Evolutionary conservation across 2,888 invertebrate genomes (phyloP), one percentile per base, ranked within the genome.

Genomic region (Mayetiola destructor): DNA sequence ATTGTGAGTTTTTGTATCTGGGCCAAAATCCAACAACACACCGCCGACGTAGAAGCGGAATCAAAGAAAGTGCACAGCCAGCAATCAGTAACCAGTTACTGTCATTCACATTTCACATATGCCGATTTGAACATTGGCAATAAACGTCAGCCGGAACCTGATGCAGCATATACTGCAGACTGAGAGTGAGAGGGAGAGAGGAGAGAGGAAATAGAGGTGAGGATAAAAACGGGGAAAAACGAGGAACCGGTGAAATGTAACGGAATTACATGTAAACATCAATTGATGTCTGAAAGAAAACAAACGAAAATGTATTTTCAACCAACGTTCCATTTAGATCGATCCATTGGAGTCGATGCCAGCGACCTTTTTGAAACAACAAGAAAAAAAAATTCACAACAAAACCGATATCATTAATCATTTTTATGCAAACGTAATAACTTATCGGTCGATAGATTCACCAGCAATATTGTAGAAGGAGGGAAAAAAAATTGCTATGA

Each of bases 381-480:
- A n/a, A n/a, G n/a, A n/a, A n/a, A n/a, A n/a, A n/a, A n/a, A n/a
- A n/a, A n/a, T n/a, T 48, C 27, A 27, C 29, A 16, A 48, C 48
- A 48, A 6, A 3, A 5, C 2, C n/a, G 20, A 27, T 27, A 48
- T 48, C 48, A 48, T 48, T 48, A 48, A 48, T 48, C 48, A 48
- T 48, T 48, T 48, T 48, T 48, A 48, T 48, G 48, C 48, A 48
- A 27, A 48, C 48, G 48, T 48, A 48, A 48, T 48, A 48, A 48
- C 48, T 27, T 48, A 27, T 48, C 48, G 48, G 48, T 48, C 48
- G 48, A 48, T 48, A 48, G 10, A 48, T 48, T 48, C 48, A 40
- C 48, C 21, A 48, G 48, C 16, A 27, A 48, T 27, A 23, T 27
- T 48, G 42, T 42, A 27, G 6, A 12, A 8, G 48, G 27, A 23